Conservation (phyloP, 2,888 invertebrate species). For the Vanessa cardui region DNA sequence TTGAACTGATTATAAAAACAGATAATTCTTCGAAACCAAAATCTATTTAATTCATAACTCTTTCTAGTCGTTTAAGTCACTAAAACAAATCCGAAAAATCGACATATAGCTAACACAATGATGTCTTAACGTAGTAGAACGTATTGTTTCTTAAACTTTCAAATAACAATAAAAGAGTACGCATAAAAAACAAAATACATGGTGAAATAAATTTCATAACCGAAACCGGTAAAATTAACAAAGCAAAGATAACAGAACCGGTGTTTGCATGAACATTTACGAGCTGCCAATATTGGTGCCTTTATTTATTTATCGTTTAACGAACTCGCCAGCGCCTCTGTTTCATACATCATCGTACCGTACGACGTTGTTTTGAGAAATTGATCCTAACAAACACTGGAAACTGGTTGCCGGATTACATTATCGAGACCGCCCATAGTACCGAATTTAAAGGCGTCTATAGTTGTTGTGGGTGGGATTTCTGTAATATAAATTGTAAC, state of each 20-base stretch:
- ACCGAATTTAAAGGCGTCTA: no score
- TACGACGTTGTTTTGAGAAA: constrained; percentile 19
- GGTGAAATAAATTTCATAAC: constrained; percentile 2
- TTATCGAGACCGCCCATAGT: no score
- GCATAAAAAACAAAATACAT: neutral
- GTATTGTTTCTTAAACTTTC: neutral
- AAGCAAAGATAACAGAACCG: constrained; percentile 9
- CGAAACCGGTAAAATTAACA: constrained; percentile 8
- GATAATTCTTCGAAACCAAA: no score
- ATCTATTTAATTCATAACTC: no score
- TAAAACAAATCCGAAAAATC: no score
- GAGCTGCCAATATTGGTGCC: constrained; percentile 17
- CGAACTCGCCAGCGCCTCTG: constrained; percentile 14
- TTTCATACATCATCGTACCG: constrained; percentile 8
- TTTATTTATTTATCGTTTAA: constrained; percentile 28
- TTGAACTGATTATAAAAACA: no score
- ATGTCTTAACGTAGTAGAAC: no score
- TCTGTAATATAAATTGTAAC: no score
- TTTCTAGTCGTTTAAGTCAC: no score
- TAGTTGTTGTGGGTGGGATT: no score
- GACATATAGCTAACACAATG: no score
- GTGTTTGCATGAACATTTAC: constrained; percentile 17
- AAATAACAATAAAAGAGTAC: neutral
- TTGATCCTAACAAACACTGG: constrained; percentile 16
- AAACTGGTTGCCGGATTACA: constrained; percentile 20